These are phyloP conservation scores for Pseudanteris insignis DNA, from an alignment of 2,888 invertebrate species.

Conservation along the genomic window DNA sequence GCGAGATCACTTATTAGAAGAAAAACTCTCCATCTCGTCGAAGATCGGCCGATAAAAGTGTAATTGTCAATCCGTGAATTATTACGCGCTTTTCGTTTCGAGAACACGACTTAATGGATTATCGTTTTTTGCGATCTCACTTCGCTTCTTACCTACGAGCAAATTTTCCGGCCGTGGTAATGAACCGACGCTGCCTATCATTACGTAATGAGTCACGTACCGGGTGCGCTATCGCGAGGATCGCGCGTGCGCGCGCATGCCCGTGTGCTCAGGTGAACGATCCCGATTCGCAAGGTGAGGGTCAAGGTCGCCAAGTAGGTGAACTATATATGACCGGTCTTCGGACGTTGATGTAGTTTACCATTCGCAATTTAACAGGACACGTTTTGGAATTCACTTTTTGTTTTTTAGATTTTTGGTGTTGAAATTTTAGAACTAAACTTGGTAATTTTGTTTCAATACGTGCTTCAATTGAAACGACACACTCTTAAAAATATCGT, in stretches of 20 bases:
- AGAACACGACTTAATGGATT: conserved; percentile 33
- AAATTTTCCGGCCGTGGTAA: conserved; percentile 33
- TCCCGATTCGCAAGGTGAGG: conserved; percentile 41
- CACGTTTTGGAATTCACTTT: not conserved
- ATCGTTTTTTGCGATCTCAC: conserved; percentile 30
- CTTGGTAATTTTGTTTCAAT: no score
- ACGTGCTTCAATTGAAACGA: no score
- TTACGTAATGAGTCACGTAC: conserved; percentile 44
- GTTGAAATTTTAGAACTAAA: no score
- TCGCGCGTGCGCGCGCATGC: conserved; percentile 27
- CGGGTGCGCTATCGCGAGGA: conserved; percentile 25
- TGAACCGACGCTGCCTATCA: conserved; percentile 36
- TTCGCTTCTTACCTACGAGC: conserved; percentile 5
- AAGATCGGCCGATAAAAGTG: conserved; percentile 27
- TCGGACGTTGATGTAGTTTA: conserved; percentile 7
- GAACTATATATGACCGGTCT: conserved; percentile 33
- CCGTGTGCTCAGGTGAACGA: conserved; percentile 36
- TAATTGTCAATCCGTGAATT: conserved; percentile 37
- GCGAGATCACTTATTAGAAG: conserved; percentile 12
- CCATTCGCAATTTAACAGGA: no score
- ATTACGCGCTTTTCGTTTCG: conserved; percentile 33
- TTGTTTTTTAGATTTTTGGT: no score
- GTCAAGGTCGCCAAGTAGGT: conserved; percentile 40
- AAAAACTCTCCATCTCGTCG: conserved; percentile 19
- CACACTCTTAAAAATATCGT: no score